phyloP scores from a whole-genome alignment of 2,888 invertebrate species.

The Dysmachus trigonus region DNA sequence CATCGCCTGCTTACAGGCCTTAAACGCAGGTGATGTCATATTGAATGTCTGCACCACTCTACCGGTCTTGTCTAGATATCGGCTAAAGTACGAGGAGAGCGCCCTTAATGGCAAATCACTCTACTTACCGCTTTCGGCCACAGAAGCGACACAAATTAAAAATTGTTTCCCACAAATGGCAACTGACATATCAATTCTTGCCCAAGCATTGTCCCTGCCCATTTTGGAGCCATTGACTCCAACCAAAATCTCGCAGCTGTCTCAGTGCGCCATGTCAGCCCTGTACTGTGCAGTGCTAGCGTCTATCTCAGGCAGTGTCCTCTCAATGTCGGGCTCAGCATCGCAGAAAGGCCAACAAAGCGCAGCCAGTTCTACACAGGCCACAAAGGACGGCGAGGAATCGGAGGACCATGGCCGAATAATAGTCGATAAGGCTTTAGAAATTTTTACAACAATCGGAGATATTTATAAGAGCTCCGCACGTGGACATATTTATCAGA shows the following conservation, averaged over 20 bases:
- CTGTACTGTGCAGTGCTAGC: slow-evolving; percentile 81
- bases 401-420: slow-evolving; percentile 81
- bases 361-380: slow-evolving; percentile 51
- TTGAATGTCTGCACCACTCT: slow-evolving; percentile 83
- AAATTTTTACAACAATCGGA: slow-evolving; percentile 84
- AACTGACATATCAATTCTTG: slow-evolving; percentile 82
- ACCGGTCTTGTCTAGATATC: slow-evolving; percentile 69
- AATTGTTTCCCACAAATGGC: slow-evolving; percentile 78
- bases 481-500: slow-evolving; percentile 86
- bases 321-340: slow-evolving; percentile 68
- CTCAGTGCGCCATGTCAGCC: slow-evolving; percentile 83
- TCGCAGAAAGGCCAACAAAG: slow-evolving; percentile 66
- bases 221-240: slow-evolving; percentile 88
- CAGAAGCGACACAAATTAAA: slow-evolving; percentile 78
- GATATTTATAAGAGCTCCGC: slow-evolving; percentile 84
- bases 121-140: slow-evolving; percentile 73
- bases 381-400: slow-evolving; percentile 72
- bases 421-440: slow-evolving; percentile 87
- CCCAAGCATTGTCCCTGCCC: slow-evolving; percentile 84
- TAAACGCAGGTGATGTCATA: slow-evolving; percentile 83
- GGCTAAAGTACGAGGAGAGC: slow-evolving; percentile 66
- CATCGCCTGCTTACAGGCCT: slow-evolving; percentile 78
- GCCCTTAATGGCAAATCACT: slow-evolving; percentile 71
- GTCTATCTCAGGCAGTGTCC: slow-evolving; percentile 71
- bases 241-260: slow-evolving; percentile 82